A percentile compares a stretch with the other conserved stretches of the same genome.
Conservation (phyloP, 2,113 vertebrate species). For the Rhodinocichla rosea region DNA sequence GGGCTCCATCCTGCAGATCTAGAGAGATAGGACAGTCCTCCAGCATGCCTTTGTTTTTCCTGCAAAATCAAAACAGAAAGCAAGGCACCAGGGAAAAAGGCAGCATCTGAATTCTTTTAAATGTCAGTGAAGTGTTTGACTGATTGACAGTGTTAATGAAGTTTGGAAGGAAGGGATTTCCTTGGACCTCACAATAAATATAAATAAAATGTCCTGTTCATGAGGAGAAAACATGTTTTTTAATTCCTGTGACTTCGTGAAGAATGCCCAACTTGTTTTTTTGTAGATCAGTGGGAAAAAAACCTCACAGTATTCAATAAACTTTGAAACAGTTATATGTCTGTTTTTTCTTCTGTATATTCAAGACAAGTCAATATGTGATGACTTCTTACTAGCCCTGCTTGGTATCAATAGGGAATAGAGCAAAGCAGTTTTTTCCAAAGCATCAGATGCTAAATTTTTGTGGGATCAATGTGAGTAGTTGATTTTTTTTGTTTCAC, state of each 20-base stretch:
- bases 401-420: not conserved
- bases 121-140: not conserved
- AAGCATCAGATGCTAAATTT: not conserved
- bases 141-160: not conserved
- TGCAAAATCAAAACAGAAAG: not conserved
- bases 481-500: not conserved
- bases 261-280: rapidly evolving
- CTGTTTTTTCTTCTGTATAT: not conserved
- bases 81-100: not conserved
- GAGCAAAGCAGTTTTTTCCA: not conserved
- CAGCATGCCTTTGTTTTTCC: not conserved
- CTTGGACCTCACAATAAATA: not conserved
- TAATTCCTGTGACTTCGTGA: not conserved
- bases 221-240: not conserved
- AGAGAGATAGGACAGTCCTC: not conserved
- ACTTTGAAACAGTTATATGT: not conserved
- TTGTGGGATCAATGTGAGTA: not conserved
- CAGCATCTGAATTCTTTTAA: not conserved
- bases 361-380: not conserved
- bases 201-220: not conserved
- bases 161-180: not conserved
- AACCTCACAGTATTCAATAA: not conserved
- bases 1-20: not conserved
- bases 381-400: not conserved
- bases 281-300: not conserved